These are phyloP conservation scores for Sesia apiformis DNA, from an alignment of 2,888 invertebrate species.

Conservation along the genomic window DNA sequence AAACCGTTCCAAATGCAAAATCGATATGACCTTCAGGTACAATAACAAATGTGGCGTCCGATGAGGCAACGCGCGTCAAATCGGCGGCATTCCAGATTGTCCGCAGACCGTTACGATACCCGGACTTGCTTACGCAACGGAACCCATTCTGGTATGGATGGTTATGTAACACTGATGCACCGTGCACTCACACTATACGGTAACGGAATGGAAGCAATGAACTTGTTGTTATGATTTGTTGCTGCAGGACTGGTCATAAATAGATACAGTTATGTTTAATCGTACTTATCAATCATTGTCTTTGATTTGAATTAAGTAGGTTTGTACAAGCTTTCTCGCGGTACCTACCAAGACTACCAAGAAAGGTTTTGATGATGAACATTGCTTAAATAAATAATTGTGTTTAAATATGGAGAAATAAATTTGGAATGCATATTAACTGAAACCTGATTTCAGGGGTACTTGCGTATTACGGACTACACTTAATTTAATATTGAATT, in stretches of 20 bases:
- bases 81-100: constrained; percentile 64
- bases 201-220: neutral
- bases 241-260: neutral
- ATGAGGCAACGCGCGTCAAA: constrained; percentile 59
- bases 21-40: constrained; percentile 22
- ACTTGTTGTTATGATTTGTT: neutral
- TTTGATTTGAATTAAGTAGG: no score
- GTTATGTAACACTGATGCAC: constrained; percentile 55
- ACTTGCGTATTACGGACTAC: no score
- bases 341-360: no score
- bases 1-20: neutral
- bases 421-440: no score
- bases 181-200: constrained; percentile 31
- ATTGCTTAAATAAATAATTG: no score
- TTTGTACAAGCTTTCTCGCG: no score
- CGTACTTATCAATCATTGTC: neutral
- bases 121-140: constrained; percentile 60
- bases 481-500: no score
- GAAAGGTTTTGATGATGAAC: no score
- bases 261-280: neutral
- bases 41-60: constrained; percentile 24
- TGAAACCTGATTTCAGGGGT: no score
- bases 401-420: no score
- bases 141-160: constrained; percentile 40
- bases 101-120: constrained; percentile 60